Evolutionary conservation across 1,140 invertebrate species (phyloP).

Genomic region (Lepidotrigona ventralis): DNA sequence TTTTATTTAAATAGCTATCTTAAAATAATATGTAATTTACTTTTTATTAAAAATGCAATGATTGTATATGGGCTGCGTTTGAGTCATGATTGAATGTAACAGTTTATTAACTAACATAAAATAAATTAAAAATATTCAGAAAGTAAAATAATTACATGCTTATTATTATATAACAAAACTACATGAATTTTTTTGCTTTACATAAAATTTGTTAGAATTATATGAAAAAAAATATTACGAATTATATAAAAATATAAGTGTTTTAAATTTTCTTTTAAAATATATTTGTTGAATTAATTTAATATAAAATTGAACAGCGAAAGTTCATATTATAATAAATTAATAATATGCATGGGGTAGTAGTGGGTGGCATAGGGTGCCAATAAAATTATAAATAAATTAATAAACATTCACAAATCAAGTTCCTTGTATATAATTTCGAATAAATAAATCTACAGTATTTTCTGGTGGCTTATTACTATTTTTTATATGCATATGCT

Average conservation of each 20-base stretch:
- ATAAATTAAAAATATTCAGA: conserved; percentile 72
- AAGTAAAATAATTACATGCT: conserved; percentile 47
- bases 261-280: not conserved
- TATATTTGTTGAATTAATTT: not conserved
- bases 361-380: too few species aligned
- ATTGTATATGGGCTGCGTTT: conserved; percentile 79
- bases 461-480: conserved; percentile 90
- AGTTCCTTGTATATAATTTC: conserved; percentile 94
- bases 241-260: not conserved
- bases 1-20: conserved; percentile 62
- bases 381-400: conserved; percentile 82
- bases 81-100: conserved; percentile 78
- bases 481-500: conserved; percentile 86
- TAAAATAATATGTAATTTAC: conserved; percentile 69
- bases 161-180: not conserved
- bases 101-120: conserved; percentile 76
- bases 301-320: not conserved
- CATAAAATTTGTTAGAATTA: not conserved
- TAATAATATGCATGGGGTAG: not conserved
- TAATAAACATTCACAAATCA: conserved; percentile 92
- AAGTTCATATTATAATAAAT: not conserved
- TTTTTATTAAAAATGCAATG: conserved; percentile 78
- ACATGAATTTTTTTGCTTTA: not conserved
- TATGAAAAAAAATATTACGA: not conserved
- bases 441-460: conserved; percentile 95